phyloP scores from a whole-genome alignment of 2,888 invertebrate species.

The Psylliodes chrysocephalus region DNA sequence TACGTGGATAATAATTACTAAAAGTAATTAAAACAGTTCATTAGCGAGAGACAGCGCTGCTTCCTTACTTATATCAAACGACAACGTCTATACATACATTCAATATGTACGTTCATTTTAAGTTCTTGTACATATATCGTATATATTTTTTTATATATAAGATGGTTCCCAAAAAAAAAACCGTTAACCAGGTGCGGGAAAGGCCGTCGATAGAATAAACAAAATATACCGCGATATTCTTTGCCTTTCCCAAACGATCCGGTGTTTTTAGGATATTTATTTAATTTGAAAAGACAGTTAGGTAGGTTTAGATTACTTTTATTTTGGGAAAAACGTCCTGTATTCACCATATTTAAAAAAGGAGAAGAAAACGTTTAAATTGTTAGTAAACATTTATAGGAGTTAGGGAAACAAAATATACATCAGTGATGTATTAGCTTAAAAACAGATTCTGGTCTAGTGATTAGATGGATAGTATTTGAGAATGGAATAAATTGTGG shows the following conservation, averaged over 20 bases:
- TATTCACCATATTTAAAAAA: conserved; percentile 3
- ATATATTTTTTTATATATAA: conserved; percentile 48
- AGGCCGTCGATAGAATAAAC: background rate
- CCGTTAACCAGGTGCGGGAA: conserved; percentile 1
- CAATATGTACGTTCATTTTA: conserved; percentile 62
- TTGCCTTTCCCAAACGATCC: background rate
- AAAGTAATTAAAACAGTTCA: conserved; percentile 41
- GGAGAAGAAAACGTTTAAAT: too few relatives aligned
- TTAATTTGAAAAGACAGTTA: conserved; percentile 45
- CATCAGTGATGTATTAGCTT: too few relatives aligned
- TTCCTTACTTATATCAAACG: conserved; percentile 46
- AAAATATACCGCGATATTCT: background rate
- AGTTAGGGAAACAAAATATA: too few relatives aligned
- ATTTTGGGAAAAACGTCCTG: conserved; percentile 7
- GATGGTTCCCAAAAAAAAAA: conserved; percentile 24
- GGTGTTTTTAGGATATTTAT: conserved; percentile 49
- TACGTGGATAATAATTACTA: conserved; percentile 38
- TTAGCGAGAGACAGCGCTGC: conserved; percentile 47
- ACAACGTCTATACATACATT: conserved; percentile 36
- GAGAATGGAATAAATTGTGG: too few relatives aligned
- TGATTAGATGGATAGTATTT: too few relatives aligned
- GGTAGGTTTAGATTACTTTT: conserved; percentile 19
- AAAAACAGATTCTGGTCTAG: too few relatives aligned
- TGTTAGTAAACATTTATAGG: too few relatives aligned
- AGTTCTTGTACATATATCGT: conserved; percentile 52